Evolutionary conservation across 2,888 invertebrate species (phyloP), one percentile per base, ranked within the genome.

Genomic region (Charanyca ferruginea): DNA sequence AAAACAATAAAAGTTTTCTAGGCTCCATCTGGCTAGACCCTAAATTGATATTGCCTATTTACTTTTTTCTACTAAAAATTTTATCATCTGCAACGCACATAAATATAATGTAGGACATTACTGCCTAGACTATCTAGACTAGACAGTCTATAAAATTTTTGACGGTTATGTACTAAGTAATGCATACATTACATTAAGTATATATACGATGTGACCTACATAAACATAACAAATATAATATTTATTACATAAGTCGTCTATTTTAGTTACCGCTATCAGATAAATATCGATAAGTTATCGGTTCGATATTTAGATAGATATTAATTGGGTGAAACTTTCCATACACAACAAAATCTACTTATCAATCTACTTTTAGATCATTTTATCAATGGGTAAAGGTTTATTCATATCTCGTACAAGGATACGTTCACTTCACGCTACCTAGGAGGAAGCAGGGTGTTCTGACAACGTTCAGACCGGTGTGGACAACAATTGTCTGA

Each of bases 321-420:
- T 47, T 70, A 77, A 77, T 70, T 76, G 62, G 41, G 48, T 57
- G 58, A 79, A 79, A 70, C 47, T 77, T 79, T 76, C 80, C 80
- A 49, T 47, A n/a, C 23, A 18, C 47, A 13, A 38, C 38, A 0
- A 35, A 51, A 63, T 62, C 44, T 71, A 62, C 20, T 62, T 41
- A 62, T 48, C 68, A 18, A 23, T 69, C 13, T 63, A 35, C 25
- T 35, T 63, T 49, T 35, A 25, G 41, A 71, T 20, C 11, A 3
- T 32, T 49, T 62, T 42, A 42, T 62, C 48, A 35, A 9, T 8
- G 4, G 32, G 20, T 25, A 8, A 35, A 3, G n/a, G 23, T 62
- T 48, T 35, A 22, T 49, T 28, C 9, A 41, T 49, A 38, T 16
- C 8, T 63, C n/a, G 35, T 41, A 9, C 47, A 60, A 66, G 38